Conservation (phyloP, 2,113 vertebrate species). For the Hippocampus zosterae region DNA sequence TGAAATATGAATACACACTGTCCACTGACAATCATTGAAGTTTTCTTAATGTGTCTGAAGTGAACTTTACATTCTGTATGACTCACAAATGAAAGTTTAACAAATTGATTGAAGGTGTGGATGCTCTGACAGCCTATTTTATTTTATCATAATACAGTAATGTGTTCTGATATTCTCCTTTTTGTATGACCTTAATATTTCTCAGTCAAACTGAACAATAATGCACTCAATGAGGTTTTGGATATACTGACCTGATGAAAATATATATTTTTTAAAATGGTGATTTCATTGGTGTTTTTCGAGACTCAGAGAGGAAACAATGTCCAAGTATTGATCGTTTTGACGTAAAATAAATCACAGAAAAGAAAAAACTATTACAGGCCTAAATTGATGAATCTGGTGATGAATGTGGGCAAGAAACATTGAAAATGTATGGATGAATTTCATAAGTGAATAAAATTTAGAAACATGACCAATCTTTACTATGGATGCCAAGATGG, state of each 20-base stretch:
- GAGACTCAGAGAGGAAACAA: conserved; percentile 22
- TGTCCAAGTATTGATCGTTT: conserved; percentile 9
- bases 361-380: conserved; percentile 31
- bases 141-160: neutral
- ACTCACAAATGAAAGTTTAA: neutral
- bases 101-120: conserved; percentile 40
- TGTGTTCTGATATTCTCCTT: neutral
- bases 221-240: neutral
- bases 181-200: neutral
- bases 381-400: conserved; percentile 12
- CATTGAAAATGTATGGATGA: neutral
- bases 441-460: conserved; percentile 5
- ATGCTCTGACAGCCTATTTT: neutral
- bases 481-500: conserved; percentile 21
- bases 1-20: neutral
- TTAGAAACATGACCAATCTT: conserved; percentile 27
- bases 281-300: conserved; percentile 7
- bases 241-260: neutral
- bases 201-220: neutral
- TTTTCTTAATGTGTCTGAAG: neutral
- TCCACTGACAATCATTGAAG: neutral
- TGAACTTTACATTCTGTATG: neutral
- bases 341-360: conserved; percentile 48
- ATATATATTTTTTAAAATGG: conserved; percentile 4
- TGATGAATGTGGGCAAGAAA: neutral